Evolutionary conservation across 2,113 vertebrate genomes (phyloP).

Genomic region (Tyto alba): DNA sequence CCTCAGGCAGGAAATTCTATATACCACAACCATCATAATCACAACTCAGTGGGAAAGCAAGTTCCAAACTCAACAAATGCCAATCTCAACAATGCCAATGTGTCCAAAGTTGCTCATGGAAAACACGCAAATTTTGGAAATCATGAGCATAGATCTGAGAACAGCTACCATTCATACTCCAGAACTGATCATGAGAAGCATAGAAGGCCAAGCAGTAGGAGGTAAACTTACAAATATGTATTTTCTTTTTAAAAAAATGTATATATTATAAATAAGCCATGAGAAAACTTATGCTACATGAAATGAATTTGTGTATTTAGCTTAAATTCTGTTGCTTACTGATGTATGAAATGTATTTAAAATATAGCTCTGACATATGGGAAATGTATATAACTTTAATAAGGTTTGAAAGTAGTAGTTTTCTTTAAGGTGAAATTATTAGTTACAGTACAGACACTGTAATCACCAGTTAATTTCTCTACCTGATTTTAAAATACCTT

Average conservation of each 20-base stretch:
- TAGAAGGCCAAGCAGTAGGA: constrained; percentile 84
- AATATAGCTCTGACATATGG: background rate
- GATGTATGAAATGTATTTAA: background rate
- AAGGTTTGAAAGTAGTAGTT: background rate
- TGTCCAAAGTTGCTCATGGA: constrained; percentile 88
- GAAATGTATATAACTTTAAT: background rate
- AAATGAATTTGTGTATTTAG: background rate
- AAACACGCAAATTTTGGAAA: constrained; percentile 77
- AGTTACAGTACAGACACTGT: background rate
- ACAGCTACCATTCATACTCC: constrained; percentile 80
- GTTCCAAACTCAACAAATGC: constrained; percentile 95
- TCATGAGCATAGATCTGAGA: constrained; percentile 83
- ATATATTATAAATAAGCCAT: background rate
- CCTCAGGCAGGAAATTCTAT: constrained; percentile 87
- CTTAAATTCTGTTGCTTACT: background rate
- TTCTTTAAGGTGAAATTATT: background rate
- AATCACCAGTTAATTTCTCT: constrained; percentile 38
- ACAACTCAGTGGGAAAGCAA: constrained; percentile 87
- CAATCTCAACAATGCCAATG: constrained; percentile 98
- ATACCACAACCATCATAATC: constrained; percentile 87
- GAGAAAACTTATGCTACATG: background rate
- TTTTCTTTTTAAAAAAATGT: background rate
- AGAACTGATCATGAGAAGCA: constrained; percentile 79
- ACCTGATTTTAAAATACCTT: constrained; percentile 72
- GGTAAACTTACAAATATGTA: constrained; percentile 73